Evolutionary conservation across 2,797 vertebrate genomes (phyloP).

Genomic region (Bothrops alternatus): DNA sequence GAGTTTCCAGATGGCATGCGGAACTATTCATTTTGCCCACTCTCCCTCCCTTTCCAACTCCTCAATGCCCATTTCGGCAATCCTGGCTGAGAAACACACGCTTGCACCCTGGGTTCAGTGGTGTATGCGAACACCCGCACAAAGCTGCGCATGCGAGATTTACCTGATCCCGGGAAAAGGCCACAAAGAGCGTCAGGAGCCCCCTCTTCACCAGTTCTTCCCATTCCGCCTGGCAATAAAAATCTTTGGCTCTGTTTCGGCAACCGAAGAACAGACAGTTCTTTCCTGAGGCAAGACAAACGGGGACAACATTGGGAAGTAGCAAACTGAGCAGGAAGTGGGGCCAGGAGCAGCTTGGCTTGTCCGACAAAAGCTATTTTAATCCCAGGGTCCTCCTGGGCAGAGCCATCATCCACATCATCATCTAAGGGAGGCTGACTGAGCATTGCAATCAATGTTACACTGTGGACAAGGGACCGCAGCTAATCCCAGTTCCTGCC

Average conservation of each 20-base stretch:
- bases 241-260: constrained; percentile 83
- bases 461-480: too few species aligned
- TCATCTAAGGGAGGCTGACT: neutral
- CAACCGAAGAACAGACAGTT: constrained; percentile 92
- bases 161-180: constrained; percentile 96
- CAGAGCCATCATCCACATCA: too few species aligned
- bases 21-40: neutral
- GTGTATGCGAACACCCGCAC: neutral
- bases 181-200: constrained; percentile 80
- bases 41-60: neutral
- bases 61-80: too few species aligned
- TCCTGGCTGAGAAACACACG: neutral
- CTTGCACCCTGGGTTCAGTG: neutral
- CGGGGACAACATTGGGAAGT: fast-evolving
- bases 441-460: neutral
- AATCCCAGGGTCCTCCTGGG: neutral
- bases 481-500: neutral
- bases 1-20: neutral
- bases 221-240: constrained; percentile 87
- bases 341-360: too few species aligned
- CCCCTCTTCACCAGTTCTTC: constrained; percentile 71
- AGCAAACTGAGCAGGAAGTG: neutral
- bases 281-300: constrained; percentile 61
- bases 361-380: neutral
- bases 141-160: neutral